These are phyloP conservation scores for Acleris laterana DNA, from an alignment of 2,888 invertebrate genomes.

Conservation along the genomic window DNA sequence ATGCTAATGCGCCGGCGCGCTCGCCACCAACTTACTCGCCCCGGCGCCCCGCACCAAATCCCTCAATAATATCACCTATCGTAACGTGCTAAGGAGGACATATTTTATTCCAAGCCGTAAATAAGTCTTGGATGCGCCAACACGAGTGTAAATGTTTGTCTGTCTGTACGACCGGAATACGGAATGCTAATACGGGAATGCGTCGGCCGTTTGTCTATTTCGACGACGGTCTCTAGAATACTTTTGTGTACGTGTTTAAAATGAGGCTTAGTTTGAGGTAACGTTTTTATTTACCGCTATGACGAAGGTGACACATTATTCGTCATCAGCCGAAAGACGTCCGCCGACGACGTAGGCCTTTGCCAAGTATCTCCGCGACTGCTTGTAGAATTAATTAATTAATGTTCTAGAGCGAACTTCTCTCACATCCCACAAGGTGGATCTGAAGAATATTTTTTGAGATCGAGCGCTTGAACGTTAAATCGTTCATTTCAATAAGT, in stretches of 20 bases:
- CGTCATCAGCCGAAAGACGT: no score
- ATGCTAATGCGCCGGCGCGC: conserved; percentile 26
- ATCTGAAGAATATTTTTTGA: no score
- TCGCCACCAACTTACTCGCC: conserved; percentile 1
- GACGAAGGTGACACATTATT: no score
- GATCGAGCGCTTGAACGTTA: no score
- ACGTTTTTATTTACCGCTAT: no score
- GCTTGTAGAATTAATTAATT: no score
- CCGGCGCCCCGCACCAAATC: background rate
- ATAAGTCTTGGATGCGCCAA: background rate
- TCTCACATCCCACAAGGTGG: no score
- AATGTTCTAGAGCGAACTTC: no score
- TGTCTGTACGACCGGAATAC: conserved; percentile 41
- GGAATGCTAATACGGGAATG: conserved; percentile 35
- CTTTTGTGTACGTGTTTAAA: background rate
- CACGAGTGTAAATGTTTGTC: conserved; percentile 39
- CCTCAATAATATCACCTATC: background rate
- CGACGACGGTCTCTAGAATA: conserved; percentile 1
- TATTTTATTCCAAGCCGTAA: background rate
- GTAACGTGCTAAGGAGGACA: conserved; percentile 1
- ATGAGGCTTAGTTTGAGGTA: background rate
- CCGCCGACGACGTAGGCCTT: no score
- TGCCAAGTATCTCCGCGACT: no score
- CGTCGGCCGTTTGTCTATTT: conserved; percentile 17
- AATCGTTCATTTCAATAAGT: no score